Conservation (phyloP, 2,113 vertebrate species). For the Papio anubis region DNA sequence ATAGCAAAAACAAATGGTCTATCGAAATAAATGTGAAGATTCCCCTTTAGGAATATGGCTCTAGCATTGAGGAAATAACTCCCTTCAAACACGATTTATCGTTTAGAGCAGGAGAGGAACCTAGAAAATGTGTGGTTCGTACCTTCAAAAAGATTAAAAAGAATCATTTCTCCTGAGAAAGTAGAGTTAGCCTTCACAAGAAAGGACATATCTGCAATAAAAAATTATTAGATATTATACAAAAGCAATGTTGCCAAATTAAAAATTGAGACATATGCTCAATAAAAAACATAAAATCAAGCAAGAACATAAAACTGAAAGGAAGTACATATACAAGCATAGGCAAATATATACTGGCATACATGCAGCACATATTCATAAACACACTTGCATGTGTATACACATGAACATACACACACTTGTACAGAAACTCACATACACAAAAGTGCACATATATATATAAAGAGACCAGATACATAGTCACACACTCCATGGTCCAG, state of each 20-base stretch:
- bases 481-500: no score
- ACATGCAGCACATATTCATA: neutral
- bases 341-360: neutral
- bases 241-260: conserved; percentile 21
- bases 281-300: conserved; percentile 14
- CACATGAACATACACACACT: neutral
- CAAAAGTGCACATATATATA: neutral
- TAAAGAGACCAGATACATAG: neutral
- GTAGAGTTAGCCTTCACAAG: neutral
- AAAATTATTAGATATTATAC: neutral
- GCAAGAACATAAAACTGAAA: neutral
- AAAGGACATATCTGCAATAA: conserved; percentile 1
- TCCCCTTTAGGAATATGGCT: neutral
- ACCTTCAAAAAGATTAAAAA: conserved; percentile 40
- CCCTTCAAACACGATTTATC: conserved; percentile 48
- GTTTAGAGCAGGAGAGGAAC: conserved; percentile 5
- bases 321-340: neutral
- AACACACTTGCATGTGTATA: neutral
- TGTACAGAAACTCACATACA: neutral
- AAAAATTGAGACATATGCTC: neutral
- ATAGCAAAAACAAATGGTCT: neutral
- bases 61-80: conserved; percentile 1
- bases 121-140: conserved; percentile 4
- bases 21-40: conserved; percentile 6
- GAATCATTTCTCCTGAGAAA: conserved; percentile 17